Base-by-base conservation (phyloP, 2,888 invertebrate genomes). In the Eupithecia exiguata region DNA sequence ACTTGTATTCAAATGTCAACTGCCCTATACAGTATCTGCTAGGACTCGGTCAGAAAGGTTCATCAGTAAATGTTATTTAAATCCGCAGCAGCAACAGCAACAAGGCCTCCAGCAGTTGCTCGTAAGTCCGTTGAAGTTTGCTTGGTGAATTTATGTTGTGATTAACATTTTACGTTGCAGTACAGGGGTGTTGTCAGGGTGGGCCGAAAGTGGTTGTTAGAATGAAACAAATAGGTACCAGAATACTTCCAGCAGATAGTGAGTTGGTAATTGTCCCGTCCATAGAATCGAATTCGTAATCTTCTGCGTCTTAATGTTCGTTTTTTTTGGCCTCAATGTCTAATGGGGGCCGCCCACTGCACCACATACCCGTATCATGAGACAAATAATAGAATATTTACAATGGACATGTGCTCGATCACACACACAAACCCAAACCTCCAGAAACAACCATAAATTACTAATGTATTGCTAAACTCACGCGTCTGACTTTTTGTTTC, bases 31-130 rank as follows among this genome's bases (percentile, higher is more conserved):
- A 35, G 10, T n/a, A 65, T 5, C 12, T 25, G 12, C 38, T 66
- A 66, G 40, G 61, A 69, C 69, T 69, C n/a, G 58, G 61, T 61
- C 5, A 30, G 61, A 70, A 40, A 46, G 25, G 30, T 25, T 40
- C 49, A 38, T 36, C 30, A 53, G 43, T 74, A 72, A 77, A 75
- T 74, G 63, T 75, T 65, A 72, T 78, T 74, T 77, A 72, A 69
- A 73, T 81, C 78, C 82, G 74, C 82, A 97, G 97, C 97, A 97
- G 96, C 97, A 97, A 95, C 97, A 98, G 95, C 98, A 98, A 95
- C 97, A 97, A 94, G 97, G 97, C 93, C 96, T 98, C 86, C 98
- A 98, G 94, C 98, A 98, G 95, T 96, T 98, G 95, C 96, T 98
- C 96, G 98, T 98, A 96, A 97, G 98, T 97, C 92, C 83, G 86